Evolutionary conservation across 2,797 vertebrate species (phyloP), one percentile per base, ranked within the genome.

Genomic region (Diplodus puntazzo): DNA sequence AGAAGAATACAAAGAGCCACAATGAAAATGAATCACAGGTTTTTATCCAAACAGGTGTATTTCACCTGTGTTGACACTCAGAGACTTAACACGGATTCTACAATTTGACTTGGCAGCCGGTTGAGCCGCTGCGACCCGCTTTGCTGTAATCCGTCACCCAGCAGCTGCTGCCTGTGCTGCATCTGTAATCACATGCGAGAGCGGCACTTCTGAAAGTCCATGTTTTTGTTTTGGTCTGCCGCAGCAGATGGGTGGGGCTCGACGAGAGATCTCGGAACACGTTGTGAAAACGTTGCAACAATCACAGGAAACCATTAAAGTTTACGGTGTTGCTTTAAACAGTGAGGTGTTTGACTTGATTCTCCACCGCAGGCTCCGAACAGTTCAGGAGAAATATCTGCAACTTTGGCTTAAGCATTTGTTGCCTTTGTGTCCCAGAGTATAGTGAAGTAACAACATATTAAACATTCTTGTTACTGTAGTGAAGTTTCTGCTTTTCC

Each of bases 271-370:
- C 5, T 0, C 7, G 1, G 21, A n/a, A 64, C 48, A 61, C 0
- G 3, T 16, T 57, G 13, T 52, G 30, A 52, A 78, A 78, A 67
- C 14, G n/a, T 16, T 46, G n/a, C 8, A 75, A 83, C 75, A 82
- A 86, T 84, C 54, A 20, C 73, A 78, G 81, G 71, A 86, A 88
- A 79, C 16, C 5, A 13, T 67, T 14, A 9, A 66, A 42, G 6
- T 69, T 34, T 59, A 25, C 3, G n/a, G 17, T 34, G 3, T 30
- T 21, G 9, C 46, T 39, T 62, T 59, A n/a, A 50, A 53, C 16
- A 45, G 10, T 30, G 21, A 0, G 50, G 30, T 4, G 9, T 25
- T 45, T n/a, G 0, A 13, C 23, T 77, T 14, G 27, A 27, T 14
- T 14, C 52, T 0, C 13, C 5, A 63, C 8, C 3, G 11, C 12